These are phyloP conservation scores for Nezara viridula DNA, from an alignment of 2,888 invertebrate species.

Conservation along the genomic window DNA sequence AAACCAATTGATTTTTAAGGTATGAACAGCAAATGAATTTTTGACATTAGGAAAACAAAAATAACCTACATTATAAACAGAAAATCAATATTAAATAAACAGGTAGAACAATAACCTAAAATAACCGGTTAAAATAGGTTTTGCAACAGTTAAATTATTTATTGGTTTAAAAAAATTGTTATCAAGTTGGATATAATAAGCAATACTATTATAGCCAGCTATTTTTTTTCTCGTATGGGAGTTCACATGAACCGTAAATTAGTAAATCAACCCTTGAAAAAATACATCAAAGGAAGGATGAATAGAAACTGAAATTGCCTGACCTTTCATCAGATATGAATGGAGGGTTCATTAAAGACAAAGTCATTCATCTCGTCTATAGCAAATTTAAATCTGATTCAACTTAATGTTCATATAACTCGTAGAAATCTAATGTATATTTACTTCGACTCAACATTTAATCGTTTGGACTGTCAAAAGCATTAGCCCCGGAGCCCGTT, in stretches of 20 bases:
- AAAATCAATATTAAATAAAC: too few relatives aligned
- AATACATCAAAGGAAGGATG: background rate
- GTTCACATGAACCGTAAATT: background rate
- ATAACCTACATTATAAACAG: too few relatives aligned
- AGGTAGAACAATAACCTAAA: too few relatives aligned
- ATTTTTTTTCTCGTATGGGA: background rate
- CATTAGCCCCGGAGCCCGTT: too few relatives aligned
- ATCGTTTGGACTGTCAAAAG: background rate
- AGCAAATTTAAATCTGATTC: background rate
- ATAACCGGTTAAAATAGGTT: too few relatives aligned
- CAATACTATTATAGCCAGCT: background rate
- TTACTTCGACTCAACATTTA: background rate
- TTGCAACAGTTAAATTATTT: too few relatives aligned
- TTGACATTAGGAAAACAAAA: too few relatives aligned
- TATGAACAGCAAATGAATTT: too few relatives aligned
- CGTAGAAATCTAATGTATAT: too few relatives aligned
- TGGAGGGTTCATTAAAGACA: background rate
- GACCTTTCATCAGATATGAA: conserved; percentile 8
- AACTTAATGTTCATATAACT: background rate
- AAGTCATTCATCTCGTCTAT: background rate
- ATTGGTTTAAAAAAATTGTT: too few relatives aligned
- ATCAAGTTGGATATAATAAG: background rate
- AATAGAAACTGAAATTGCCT: background rate
- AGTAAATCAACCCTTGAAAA: background rate
- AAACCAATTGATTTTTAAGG: too few relatives aligned